phyloP scores from a whole-genome alignment of 2,888 invertebrate genomes.

The Taphrorychus bicolor region DNA sequence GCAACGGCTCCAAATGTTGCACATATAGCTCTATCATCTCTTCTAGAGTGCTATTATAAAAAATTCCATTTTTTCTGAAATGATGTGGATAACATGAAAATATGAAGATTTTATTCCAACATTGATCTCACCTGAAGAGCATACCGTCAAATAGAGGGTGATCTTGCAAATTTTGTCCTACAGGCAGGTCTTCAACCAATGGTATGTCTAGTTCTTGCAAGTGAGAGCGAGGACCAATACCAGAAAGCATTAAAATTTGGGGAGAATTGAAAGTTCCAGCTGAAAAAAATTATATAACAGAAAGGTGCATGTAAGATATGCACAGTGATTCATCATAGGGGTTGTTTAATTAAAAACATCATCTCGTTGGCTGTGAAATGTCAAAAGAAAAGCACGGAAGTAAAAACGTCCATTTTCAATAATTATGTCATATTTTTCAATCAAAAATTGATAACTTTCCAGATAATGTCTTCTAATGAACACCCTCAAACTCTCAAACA shows the following conservation, averaged over 20 bases:
- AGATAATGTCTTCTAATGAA: no score
- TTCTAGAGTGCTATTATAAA: neutral
- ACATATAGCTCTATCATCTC: neutral
- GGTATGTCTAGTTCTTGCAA: conserved; percentile 62
- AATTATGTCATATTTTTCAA: no score
- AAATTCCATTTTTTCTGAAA: neutral
- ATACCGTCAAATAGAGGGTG: conserved; percentile 72
- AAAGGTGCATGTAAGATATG: no score
- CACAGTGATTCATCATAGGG: no score
- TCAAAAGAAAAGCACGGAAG: no score
- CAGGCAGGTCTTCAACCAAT: conserved; percentile 69
- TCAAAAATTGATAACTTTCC: no score
- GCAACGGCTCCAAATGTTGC: neutral
- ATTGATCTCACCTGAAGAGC: conserved; percentile 52
- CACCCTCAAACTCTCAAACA: no score
- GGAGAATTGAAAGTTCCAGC: conserved; percentile 69
- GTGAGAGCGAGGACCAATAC: conserved; percentile 68
- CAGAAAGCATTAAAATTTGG: conserved; percentile 70
- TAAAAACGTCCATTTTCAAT: no score
- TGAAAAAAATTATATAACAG: neutral
- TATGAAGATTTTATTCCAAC: neutral
- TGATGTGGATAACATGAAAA: no score
- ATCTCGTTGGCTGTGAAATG: no score
- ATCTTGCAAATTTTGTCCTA: conserved; percentile 78
- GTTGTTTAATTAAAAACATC: no score